These are phyloP conservation scores for Teleopsis dalmanni DNA, from an alignment of 1,140 invertebrate genomes.

Conservation along the genomic window DNA sequence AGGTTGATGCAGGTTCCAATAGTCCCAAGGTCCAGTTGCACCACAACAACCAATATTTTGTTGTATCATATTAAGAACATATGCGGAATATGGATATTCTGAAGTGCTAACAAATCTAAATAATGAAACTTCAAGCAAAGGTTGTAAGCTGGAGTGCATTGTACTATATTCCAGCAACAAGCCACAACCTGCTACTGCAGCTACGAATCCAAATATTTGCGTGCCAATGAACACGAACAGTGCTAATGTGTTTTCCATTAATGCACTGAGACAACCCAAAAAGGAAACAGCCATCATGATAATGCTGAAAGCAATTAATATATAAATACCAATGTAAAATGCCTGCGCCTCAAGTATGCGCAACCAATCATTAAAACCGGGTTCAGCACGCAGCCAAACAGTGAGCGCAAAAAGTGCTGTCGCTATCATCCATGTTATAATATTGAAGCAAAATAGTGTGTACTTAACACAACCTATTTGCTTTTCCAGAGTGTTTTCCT, in stretches of 20 bases:
- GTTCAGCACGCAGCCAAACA: constrained; percentile 72
- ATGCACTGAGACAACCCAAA: constrained; percentile 63
- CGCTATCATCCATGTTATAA: constrained; percentile 65
- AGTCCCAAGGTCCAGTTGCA: constrained; percentile 72
- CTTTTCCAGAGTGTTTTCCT: constrained; percentile 49
- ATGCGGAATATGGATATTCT: constrained; percentile 56
- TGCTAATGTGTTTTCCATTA: constrained; percentile 58
- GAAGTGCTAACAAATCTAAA: constrained; percentile 56
- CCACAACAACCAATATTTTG: constrained; percentile 85
- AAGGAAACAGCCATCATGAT: constrained; percentile 66
- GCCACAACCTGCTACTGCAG: constrained; percentile 65
- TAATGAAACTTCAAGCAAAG: constrained; percentile 61
- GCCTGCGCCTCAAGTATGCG: constrained; percentile 61
- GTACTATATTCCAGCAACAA: constrained; percentile 72
- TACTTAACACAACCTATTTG: constrained; percentile 63
- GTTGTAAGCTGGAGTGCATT: constrained; percentile 67
- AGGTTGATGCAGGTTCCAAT: constrained; percentile 63
- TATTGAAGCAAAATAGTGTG: constrained; percentile 62
- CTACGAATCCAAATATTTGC: constrained; percentile 61
- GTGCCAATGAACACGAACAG: constrained; percentile 57
- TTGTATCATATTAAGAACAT: constrained; percentile 68
- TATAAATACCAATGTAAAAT: constrained; percentile 75
- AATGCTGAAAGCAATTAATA: constrained; percentile 62
- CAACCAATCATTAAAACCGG: constrained; percentile 72
- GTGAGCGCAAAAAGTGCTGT: constrained; percentile 66